phyloP scores from a whole-genome alignment of 2,797 vertebrate species.

The Poliocrania exsul region DNA sequence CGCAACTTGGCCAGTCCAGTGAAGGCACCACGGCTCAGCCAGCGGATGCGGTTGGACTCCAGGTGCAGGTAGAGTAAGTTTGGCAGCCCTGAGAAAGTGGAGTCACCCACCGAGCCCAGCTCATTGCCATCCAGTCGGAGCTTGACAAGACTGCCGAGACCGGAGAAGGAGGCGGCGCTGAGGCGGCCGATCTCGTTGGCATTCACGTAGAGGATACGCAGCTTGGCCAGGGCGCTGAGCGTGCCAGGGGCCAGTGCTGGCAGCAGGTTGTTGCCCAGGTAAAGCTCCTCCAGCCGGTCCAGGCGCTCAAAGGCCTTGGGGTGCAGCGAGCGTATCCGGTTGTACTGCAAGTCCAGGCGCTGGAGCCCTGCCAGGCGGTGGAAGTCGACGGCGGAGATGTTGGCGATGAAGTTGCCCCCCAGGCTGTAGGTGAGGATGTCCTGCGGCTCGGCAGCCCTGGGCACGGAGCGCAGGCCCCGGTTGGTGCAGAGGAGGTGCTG shows the following conservation, averaged over 20 bases:
- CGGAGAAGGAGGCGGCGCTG: slow-evolving; percentile 80
- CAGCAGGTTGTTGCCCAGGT: slow-evolving; percentile 91
- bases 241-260: slow-evolving; percentile 80
- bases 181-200: slow-evolving; percentile 86
- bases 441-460: slow-evolving; percentile 78
- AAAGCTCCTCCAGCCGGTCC: slow-evolving; percentile 88
- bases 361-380: slow-evolving; percentile 82
- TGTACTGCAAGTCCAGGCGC: slow-evolving; percentile 92
- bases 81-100: slow-evolving; percentile 84
- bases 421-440: slow-evolving; percentile 89
- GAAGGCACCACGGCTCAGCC: slow-evolving; percentile 89
- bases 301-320: slow-evolving; percentile 89
- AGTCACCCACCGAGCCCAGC: slow-evolving; percentile 84
- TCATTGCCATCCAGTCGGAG: slow-evolving; percentile 90
- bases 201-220: slow-evolving; percentile 89
- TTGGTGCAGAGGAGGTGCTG: slow-evolving; percentile 93
- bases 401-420: slow-evolving; percentile 92
- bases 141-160: slow-evolving; percentile 85
- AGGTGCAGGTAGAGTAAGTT: slow-evolving; percentile 90
- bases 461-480: slow-evolving; percentile 87
- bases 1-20: slow-evolving; percentile 86
- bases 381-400: slow-evolving; percentile 89
- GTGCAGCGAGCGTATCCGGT: slow-evolving; percentile 87
- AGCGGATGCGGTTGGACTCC: slow-evolving; percentile 89
- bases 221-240: slow-evolving; percentile 83